Evolutionary conservation across 2,888 invertebrate genomes (phyloP).

Genomic region (Octonoba sinensis): DNA sequence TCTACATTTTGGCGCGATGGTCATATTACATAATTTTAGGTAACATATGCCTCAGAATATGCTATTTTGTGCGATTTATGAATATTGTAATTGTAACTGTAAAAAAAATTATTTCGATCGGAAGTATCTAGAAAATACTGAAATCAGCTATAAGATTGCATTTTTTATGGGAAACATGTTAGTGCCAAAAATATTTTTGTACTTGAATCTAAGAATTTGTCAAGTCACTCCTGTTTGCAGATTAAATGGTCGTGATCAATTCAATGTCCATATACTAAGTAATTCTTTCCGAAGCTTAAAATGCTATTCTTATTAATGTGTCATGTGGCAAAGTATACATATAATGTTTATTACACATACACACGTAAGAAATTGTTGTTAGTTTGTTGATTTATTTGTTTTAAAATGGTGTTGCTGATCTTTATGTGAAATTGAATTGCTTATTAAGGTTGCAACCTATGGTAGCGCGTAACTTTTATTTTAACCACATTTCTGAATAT

Average conservation of each 20-base stretch:
- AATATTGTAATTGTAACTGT: no score
- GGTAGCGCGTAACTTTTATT: constrained; percentile 34
- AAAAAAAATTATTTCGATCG: no score
- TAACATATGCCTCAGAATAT: no score
- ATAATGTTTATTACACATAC: constrained; percentile 2
- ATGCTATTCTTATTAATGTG: neutral
- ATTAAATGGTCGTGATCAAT: neutral
- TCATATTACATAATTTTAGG: no score
- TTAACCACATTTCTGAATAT: constrained; percentile 13
- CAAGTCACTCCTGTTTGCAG: neutral
- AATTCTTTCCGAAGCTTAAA: constrained; percentile 8
- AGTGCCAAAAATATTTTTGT: constrained; percentile 3
- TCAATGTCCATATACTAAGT: neutral
- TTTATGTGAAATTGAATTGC: constrained; percentile 36
- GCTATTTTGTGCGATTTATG: no score
- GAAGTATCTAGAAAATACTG: no score
- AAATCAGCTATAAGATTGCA: no score
- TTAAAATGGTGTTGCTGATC: constrained; percentile 27
- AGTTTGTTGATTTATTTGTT: constrained; percentile 19
- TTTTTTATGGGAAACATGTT: no score
- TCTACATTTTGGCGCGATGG: no score
- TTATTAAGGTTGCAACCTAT: constrained; percentile 41
- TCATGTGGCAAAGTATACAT: neutral
- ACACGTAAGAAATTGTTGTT: constrained; percentile 13
- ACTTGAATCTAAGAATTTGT: neutral